These are phyloP conservation scores for Epsilonema sp. DNA, from an alignment of 2,888 invertebrate species.

Conservation along the genomic window DNA sequence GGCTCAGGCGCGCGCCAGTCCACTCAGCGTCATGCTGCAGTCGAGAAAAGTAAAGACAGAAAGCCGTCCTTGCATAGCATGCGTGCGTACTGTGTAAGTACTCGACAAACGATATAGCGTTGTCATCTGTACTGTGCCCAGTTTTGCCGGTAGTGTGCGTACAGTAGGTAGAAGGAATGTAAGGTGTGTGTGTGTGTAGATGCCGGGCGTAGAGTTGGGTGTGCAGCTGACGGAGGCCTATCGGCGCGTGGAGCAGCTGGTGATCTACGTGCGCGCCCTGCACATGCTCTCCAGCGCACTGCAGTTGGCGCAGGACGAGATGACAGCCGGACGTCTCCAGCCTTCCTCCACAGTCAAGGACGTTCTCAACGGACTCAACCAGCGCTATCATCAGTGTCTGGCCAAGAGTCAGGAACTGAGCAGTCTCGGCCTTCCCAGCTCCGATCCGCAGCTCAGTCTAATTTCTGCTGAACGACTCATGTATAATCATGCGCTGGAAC, in stretches of 20 bases:
- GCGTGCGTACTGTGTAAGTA: too few relatives aligned
- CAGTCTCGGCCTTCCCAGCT: conserved; percentile 40
- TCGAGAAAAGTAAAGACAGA: conserved; percentile 13
- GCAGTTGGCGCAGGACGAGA: conserved; percentile 34
- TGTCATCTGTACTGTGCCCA: background rate
- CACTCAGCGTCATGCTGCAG: conserved; percentile 25
- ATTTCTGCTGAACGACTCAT: conserved; percentile 78
- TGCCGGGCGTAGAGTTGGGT: background rate
- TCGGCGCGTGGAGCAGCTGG: conserved; percentile 54
- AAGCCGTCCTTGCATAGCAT: conserved; percentile 13
- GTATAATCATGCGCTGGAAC: conserved; percentile 89
- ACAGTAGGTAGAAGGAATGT: too few relatives aligned
- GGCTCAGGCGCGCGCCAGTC: conserved; percentile 35
- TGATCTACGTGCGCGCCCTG: conserved; percentile 66
- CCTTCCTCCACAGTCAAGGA: conserved; percentile 60
- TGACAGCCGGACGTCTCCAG: conserved; percentile 44
- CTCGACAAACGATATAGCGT: too few relatives aligned
- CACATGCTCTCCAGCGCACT: conserved; percentile 87
- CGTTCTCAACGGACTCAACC: conserved; percentile 73
- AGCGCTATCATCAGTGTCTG: conserved; percentile 69
- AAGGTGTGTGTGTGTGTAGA: background rate
- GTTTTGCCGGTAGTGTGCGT: background rate
- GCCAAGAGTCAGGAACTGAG: conserved; percentile 60
- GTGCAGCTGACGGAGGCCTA: conserved; percentile 21
- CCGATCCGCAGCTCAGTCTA: conserved; percentile 39